phyloP scores from a whole-genome alignment of 2,113 vertebrate genomes.

The Phyllostomus discolor region DNA sequence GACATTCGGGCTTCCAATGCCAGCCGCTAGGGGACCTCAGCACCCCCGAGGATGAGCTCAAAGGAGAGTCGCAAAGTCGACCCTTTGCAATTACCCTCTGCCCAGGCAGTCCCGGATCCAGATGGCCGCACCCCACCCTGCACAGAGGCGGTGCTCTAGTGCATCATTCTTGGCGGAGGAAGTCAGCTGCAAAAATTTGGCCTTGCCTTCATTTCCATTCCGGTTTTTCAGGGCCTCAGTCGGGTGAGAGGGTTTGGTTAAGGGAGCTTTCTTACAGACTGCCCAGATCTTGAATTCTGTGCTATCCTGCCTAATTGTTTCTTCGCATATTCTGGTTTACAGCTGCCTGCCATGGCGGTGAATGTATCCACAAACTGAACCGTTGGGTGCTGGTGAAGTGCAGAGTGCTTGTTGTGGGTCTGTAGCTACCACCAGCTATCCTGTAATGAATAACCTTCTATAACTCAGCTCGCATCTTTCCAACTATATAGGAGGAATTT shows the following conservation, averaged over 20 bases:
- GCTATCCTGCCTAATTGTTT: neutral
- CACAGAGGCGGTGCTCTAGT: neutral
- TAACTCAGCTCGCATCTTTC: neutral
- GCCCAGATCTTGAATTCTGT: neutral
- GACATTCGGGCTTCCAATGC: neutral
- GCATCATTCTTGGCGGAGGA: slow-evolving; percentile 30
- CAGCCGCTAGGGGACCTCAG: slow-evolving; percentile 42
- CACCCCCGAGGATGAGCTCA: neutral
- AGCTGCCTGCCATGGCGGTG: neutral
- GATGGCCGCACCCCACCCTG: neutral
- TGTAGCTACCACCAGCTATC: neutral
- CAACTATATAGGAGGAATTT: neutral
- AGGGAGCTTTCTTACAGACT: slow-evolving; percentile 2
- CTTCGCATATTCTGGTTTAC: neutral
- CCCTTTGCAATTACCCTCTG: neutral
- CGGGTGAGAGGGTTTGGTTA: neutral
- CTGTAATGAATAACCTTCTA: neutral
- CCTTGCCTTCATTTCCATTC: slow-evolving; percentile 20
- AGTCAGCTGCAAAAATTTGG: slow-evolving; percentile 37
- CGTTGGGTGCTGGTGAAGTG: neutral
- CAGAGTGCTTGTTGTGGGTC: neutral
- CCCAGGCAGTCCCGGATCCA: neutral
- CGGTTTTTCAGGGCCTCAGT: neutral
- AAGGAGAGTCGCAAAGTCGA: neutral
- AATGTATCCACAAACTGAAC: neutral